Percentiles rank a stretch among this genome's conserved stretches.
These are phyloP conservation scores for Lasiurus cinereus DNA, from an alignment of 2,113 vertebrate species.

Conservation along the genomic window DNA sequence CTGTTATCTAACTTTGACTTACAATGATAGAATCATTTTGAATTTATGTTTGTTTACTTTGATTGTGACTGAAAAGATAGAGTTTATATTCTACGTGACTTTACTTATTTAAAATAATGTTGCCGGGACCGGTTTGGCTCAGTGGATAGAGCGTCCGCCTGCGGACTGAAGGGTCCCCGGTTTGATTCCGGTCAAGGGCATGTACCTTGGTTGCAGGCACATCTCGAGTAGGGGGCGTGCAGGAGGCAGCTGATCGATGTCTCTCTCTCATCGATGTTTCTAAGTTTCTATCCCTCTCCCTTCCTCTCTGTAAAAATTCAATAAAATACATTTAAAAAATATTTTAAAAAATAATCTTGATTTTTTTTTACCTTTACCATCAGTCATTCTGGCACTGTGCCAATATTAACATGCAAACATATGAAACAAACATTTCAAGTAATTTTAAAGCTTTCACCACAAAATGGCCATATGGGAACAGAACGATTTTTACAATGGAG, in stretches of 20 bases:
- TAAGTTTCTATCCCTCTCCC: too few species aligned
- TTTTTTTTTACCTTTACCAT: neutral
- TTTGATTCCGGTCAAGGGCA: too few species aligned
- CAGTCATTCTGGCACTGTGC: neutral
- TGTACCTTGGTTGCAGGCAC: too few species aligned
- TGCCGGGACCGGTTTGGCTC: too few species aligned
- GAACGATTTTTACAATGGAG: neutral
- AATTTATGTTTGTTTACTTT: constrained; percentile 8
- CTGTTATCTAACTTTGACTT: constrained; percentile 11
- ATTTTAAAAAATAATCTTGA: too few species aligned
- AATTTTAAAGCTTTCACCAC: constrained; percentile 41
- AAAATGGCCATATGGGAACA: constrained; percentile 2
- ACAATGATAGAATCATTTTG: constrained; percentile 4
- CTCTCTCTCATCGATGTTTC: too few species aligned
- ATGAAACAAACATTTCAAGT: constrained; percentile 38
- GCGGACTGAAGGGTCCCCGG: too few species aligned
- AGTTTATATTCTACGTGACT: neutral
- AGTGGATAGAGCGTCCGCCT: too few species aligned
- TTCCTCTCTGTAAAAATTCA: too few species aligned
- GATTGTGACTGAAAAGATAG: neutral
- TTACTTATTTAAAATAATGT: constrained; percentile 50
- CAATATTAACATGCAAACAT: neutral
- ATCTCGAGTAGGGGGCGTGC: too few species aligned
- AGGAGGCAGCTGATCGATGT: too few species aligned
- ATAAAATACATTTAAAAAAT: too few species aligned